These are phyloP conservation scores for Caenorhabditis sp. DNA, from an alignment of 2,888 invertebrate genomes.

Conservation along the genomic window DNA sequence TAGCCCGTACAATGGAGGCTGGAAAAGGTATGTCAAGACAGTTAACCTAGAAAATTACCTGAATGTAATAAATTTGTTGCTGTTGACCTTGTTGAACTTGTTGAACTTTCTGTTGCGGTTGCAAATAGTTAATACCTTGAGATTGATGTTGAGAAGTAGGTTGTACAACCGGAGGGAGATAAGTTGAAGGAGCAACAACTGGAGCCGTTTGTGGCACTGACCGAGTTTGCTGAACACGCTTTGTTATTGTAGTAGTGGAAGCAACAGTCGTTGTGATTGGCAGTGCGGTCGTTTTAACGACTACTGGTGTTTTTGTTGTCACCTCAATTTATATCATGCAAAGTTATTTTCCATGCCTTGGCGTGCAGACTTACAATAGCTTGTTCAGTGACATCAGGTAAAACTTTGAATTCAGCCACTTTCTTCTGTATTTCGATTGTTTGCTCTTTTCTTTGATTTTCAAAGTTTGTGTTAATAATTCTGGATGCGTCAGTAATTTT, in stretches of 20 bases:
- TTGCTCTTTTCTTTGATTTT: conserved; percentile 46
- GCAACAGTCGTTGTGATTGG: conserved; percentile 1
- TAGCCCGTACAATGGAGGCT: conserved; percentile 45
- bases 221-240: conserved; percentile 40
- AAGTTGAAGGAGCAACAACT: not conserved
- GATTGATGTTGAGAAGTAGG: conserved; percentile 17
- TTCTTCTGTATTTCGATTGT: conserved; percentile 31
- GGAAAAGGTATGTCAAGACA: too few species aligned
- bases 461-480: conserved; percentile 47
- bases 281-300: conserved; percentile 4
- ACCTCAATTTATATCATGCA: conserved; percentile 19
- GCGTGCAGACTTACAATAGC: conserved; percentile 30
- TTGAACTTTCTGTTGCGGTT: conserved; percentile 19
- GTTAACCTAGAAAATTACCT: too few species aligned
- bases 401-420: conserved; percentile 45
- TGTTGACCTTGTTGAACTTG: conserved; percentile 37
- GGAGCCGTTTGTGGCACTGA: conserved; percentile 27
- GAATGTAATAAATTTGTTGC: conserved; percentile 33
- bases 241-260: conserved; percentile 2
- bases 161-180: not conserved
- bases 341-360: too few species aligned
- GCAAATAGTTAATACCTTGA: conserved; percentile 10
- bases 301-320: conserved; percentile 5
- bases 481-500: conserved; percentile 64
- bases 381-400: conserved; percentile 25